phyloP scores from a whole-genome alignment of 1,140 invertebrate species.

The Formica selysi region DNA sequence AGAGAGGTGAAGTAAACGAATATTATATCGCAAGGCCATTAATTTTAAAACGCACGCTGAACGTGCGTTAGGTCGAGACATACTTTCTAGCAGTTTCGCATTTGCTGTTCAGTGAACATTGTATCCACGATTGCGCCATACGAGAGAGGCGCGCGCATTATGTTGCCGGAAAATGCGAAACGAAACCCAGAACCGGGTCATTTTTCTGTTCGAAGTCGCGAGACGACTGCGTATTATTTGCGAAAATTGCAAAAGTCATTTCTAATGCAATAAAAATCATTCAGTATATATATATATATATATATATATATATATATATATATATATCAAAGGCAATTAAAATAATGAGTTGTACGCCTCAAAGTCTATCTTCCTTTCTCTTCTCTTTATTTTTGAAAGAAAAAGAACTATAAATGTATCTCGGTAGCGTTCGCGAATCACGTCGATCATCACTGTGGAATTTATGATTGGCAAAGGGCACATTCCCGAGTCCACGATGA shows the following conservation, averaged over 20 bases:
- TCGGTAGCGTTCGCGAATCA: neutral
- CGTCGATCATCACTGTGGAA: neutral
- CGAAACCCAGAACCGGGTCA: neutral
- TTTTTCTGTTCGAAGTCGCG: neutral
- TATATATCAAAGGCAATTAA: neutral
- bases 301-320: neutral
- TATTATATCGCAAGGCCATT: neutral
- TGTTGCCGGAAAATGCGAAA: conserved; percentile 26
- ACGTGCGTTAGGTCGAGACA: conserved; percentile 29
- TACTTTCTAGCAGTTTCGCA: conserved; percentile 56
- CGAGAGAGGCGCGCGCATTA: conserved; percentile 46
- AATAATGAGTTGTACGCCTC: neutral
- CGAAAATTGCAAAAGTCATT: neutral
- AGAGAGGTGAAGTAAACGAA: neutral
- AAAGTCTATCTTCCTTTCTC: neutral
- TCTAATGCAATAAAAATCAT: neutral
- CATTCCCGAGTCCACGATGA: conserved; percentile 53
- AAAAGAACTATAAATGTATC: neutral
- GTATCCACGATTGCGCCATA: conserved; percentile 39
- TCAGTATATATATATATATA: neutral
- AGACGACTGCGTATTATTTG: neutral
- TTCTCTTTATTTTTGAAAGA: neutral
- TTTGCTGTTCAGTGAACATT: conserved; percentile 55
- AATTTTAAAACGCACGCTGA: neutral
- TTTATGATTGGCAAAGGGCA: conserved; percentile 53